A percentile compares a stretch with the other conserved stretches of the same genome.
phyloP scores from a whole-genome alignment of 2,113 vertebrate genomes.

The Cricetomys ansorgei region DNA sequence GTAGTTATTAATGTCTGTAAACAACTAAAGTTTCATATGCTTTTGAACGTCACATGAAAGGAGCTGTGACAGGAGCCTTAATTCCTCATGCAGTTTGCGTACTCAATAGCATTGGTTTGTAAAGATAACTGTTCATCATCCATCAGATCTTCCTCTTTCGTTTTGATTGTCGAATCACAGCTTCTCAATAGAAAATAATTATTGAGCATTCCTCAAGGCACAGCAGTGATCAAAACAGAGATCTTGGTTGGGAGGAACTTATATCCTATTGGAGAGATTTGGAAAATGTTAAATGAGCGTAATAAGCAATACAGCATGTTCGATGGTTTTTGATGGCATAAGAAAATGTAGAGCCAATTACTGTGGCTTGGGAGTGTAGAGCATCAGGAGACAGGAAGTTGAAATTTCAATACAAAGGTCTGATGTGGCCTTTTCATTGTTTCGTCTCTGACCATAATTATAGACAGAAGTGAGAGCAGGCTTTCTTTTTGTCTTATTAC shows the following conservation, averaged over 20 bases:
- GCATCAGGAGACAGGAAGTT: not conserved
- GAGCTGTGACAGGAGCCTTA: not conserved
- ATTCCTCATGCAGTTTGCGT: not conserved
- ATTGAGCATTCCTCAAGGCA: not conserved
- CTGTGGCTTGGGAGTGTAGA: not conserved
- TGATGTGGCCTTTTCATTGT: not conserved
- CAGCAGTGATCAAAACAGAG: not conserved
- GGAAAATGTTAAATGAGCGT: not conserved
- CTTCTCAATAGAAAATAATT: not conserved
- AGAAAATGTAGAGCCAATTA: not conserved
- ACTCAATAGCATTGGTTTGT: not conserved
- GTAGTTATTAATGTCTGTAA: not conserved
- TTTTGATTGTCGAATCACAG: not conserved
- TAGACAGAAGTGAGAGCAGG: not conserved
- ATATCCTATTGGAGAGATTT: not conserved
- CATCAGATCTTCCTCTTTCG: not conserved
- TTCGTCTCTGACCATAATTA: not conserved
- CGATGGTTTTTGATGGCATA: not conserved
- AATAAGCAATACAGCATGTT: not conserved
- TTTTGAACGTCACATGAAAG: slow-evolving; percentile 4
- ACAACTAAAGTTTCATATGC: not conserved
- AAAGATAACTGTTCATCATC: not conserved
- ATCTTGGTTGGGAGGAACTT: not conserved
- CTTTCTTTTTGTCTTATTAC: not conserved
- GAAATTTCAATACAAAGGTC: not conserved